Evolutionary conservation across 2,113 vertebrate species (phyloP).

Genomic region (Ctenodactylus gundi): DNA sequence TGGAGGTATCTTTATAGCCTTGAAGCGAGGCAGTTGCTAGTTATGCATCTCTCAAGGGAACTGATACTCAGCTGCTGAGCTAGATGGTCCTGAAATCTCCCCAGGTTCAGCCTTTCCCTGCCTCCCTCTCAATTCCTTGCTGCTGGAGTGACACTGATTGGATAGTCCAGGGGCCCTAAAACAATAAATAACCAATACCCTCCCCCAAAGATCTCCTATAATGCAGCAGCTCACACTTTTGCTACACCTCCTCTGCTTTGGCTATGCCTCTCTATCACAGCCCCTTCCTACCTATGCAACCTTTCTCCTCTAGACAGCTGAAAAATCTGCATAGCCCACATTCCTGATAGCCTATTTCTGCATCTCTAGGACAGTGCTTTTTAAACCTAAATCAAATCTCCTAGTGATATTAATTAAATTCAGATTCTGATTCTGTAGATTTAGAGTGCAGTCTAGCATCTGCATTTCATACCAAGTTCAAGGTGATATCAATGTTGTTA

Average conservation of each 20-base stretch:
- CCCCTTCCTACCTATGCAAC: not conserved
- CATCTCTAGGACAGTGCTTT: not conserved
- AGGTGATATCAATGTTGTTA: not conserved
- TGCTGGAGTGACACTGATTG: not conserved
- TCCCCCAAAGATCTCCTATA: not conserved
- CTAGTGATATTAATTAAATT: not conserved
- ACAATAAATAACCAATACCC: not conserved
- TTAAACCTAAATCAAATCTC: not conserved
- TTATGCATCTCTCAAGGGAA: constrained; percentile 24
- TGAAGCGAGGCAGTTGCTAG: not conserved
- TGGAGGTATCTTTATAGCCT: not conserved
- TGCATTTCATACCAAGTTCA: not conserved
- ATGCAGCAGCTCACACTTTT: not conserved
- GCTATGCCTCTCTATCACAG: not conserved
- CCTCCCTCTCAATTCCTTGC: not conserved
- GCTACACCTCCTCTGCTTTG: not conserved
- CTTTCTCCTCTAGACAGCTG: constrained; percentile 6
- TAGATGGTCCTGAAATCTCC: not conserved
- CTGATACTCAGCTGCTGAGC: not conserved
- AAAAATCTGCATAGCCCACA: not conserved
- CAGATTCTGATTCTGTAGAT: not conserved
- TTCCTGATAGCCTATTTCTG: not conserved
- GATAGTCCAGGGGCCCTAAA: not conserved
- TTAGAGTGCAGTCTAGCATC: not conserved
- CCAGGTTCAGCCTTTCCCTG: not conserved